These are phyloP conservation scores for Conistra vaccinii DNA, from an alignment of 2,888 invertebrate genomes.

Conservation along the genomic window DNA sequence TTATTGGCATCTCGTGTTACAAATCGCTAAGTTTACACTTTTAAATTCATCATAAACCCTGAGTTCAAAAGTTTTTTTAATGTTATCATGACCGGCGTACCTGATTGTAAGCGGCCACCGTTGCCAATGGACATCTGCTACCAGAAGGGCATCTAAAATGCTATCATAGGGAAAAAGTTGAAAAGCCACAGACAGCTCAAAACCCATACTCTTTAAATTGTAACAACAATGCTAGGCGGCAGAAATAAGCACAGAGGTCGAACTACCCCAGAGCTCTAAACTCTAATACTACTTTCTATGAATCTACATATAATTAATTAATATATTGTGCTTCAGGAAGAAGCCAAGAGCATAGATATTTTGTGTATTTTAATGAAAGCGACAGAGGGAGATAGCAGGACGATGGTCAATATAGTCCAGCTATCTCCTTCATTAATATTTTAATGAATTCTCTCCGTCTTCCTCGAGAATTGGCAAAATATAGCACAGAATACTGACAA, in stretches of 20 bases:
- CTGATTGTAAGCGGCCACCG: not conserved
- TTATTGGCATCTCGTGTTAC: slow-evolving; percentile 5
- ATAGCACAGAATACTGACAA: not conserved
- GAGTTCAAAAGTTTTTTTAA: not conserved
- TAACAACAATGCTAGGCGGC: not conserved
- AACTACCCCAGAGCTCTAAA: not conserved
- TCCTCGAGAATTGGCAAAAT: not conserved
- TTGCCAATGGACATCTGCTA: not conserved
- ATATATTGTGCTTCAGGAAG: not conserved
- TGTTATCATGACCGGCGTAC: not conserved
- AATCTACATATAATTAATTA: not conserved
- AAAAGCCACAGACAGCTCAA: not conserved
- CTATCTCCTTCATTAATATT: too few relatives aligned
- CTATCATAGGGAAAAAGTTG: not conserved
- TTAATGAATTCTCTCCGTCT: not conserved
- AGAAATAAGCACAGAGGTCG: not conserved
- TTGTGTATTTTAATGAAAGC: not conserved
- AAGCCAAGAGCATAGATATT: not conserved
- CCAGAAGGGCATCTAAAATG: not conserved
- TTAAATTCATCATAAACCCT: not conserved
- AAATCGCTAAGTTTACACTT: not conserved
- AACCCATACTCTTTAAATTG: not conserved
- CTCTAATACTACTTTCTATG: not conserved
- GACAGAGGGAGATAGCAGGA: too few relatives aligned
- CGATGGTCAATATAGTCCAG: too few relatives aligned